A percentile compares a stretch with the other conserved stretches of the same genome.
phyloP scores from a whole-genome alignment of 1,140 invertebrate species.

The Apis laboriosa region DNA sequence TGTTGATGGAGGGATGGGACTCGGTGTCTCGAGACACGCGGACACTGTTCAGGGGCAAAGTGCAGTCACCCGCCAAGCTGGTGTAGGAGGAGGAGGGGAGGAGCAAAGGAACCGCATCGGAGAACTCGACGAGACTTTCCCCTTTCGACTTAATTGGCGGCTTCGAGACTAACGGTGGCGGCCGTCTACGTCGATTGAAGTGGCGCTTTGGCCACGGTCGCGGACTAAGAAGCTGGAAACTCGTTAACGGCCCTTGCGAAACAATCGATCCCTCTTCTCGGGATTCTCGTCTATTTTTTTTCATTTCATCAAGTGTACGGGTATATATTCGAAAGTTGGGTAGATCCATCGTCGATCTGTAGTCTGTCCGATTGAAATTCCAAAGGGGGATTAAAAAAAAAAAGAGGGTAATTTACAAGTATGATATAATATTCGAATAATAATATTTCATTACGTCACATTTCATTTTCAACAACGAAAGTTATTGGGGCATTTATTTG shows the following conservation, averaged over 20 bases:
- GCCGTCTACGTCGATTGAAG: slow-evolving; percentile 39
- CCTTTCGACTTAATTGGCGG: slow-evolving; percentile 56
- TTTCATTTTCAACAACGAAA: too few relatives aligned
- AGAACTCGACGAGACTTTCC: slow-evolving; percentile 45
- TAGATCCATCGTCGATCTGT: too few relatives aligned
- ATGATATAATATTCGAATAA: too few relatives aligned
- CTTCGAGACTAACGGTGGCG: slow-evolving; percentile 43
- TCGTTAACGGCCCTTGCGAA: slow-evolving; percentile 42
- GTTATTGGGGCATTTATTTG: too few relatives aligned
- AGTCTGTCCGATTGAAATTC: too few relatives aligned
- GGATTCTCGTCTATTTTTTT: not conserved
- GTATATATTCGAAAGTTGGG: too few relatives aligned
- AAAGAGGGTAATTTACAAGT: too few relatives aligned
- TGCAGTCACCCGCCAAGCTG: slow-evolving; percentile 6
- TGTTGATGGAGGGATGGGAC: slow-evolving; percentile 16
- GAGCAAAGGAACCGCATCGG: slow-evolving; percentile 49
- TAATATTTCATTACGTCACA: too few relatives aligned
- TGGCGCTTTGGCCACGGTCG: slow-evolving; percentile 37
- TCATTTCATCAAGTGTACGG: not conserved
- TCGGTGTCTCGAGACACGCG: slow-evolving; percentile 10
- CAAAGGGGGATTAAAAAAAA: too few relatives aligned
- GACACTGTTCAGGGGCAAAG: slow-evolving; percentile 33
- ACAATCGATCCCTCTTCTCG: slow-evolving; percentile 30
- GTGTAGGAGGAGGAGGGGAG: not conserved
- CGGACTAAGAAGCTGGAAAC: slow-evolving; percentile 47